Conservation (phyloP, 1,140 invertebrate species). For the Cotesia glomerata region DNA sequence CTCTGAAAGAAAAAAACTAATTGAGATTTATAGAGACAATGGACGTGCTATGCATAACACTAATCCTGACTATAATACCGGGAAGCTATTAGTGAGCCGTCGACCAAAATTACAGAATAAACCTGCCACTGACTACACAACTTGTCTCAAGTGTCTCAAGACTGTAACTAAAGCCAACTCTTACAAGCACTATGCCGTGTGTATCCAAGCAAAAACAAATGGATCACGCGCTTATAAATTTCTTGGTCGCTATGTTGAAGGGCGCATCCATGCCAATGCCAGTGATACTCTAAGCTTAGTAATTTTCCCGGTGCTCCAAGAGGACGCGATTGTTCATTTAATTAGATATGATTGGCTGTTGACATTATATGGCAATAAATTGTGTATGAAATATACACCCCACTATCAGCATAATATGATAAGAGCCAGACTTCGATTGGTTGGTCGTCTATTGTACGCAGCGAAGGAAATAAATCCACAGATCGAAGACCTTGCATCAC, state of each 20-base stretch:
- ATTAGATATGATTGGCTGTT: slow-evolving; percentile 33
- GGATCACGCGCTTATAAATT: not conserved
- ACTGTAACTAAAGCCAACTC: too few relatives aligned
- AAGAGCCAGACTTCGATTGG: slow-evolving; percentile 16
- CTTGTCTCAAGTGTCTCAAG: too few relatives aligned
- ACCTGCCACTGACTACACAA: not conserved
- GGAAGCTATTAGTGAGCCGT: not conserved
- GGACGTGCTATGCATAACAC: not conserved
- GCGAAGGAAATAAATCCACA: slow-evolving; percentile 44
- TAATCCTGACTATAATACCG: not conserved
- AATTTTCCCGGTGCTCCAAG: slow-evolving; percentile 23
- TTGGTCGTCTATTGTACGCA: slow-evolving; percentile 36
- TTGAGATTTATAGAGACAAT: not conserved
- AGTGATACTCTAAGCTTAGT: not conserved
- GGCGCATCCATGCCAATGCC: slow-evolving; percentile 16
- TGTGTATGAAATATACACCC: slow-evolving; percentile 24
- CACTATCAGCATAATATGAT: slow-evolving; percentile 24
- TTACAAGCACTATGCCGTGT: too few relatives aligned
- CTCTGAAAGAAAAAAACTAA: not conserved
- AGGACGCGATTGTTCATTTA: slow-evolving; percentile 17
- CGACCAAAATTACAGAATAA: not conserved
- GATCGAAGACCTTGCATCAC: slow-evolving; percentile 22
- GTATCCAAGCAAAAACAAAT: not conserved
- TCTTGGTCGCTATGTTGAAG: slow-evolving; percentile 1
- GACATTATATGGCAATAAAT: slow-evolving; percentile 30